Evolutionary conservation across 2,888 invertebrate species (phyloP).

Genomic region (Dolichomitus sp.): DNA sequence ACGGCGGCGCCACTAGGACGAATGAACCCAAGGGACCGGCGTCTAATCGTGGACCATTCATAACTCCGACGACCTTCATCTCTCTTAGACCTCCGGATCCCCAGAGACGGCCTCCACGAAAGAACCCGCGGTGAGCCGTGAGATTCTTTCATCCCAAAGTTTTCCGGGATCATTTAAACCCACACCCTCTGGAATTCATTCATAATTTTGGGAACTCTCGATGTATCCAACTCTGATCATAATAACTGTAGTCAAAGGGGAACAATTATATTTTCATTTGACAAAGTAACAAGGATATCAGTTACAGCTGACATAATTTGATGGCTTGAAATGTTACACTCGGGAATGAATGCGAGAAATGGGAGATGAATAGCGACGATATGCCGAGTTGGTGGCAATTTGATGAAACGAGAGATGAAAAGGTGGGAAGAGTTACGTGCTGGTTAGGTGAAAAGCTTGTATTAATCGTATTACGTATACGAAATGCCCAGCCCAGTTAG

Average conservation of each 20-base stretch:
- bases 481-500: constrained; percentile 48
- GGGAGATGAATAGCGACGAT: constrained; percentile 42
- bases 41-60: constrained; percentile 79
- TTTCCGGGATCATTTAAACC: constrained; percentile 14
- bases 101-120: not conserved
- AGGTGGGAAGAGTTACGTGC: constrained; percentile 48
- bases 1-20: constrained; percentile 76
- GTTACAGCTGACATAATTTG: constrained; percentile 51
- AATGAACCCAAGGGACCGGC: constrained; percentile 55
- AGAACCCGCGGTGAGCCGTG: constrained; percentile 32
- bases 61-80: constrained; percentile 66
- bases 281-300: constrained; percentile 55
- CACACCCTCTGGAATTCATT: constrained; percentile 38
- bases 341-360: constrained; percentile 56
- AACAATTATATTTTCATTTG: constrained; percentile 57
- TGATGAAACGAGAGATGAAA: constrained; percentile 59
- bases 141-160: constrained; percentile 41
- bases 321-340: constrained; percentile 60
- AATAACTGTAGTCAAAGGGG: not conserved
- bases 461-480: constrained; percentile 66
- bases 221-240: not conserved
- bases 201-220: constrained; percentile 32
- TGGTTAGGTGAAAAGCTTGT: constrained; percentile 42
- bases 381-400: constrained; percentile 49
- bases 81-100: not conserved